These are phyloP conservation scores for Sminthurinus aureus DNA, from an alignment of 2,888 invertebrate species.

Conservation along the genomic window DNA sequence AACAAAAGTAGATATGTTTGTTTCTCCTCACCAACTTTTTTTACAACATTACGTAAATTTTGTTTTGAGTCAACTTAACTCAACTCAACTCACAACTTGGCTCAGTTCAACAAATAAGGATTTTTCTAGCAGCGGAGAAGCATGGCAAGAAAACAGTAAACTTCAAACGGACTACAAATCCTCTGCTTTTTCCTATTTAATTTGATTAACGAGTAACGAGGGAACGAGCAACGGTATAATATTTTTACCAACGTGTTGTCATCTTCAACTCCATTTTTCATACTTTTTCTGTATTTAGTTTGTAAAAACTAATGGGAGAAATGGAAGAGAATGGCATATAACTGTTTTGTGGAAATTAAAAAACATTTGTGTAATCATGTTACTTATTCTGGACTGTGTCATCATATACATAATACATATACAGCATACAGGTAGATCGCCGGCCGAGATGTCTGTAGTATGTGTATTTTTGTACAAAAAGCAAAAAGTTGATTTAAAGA, in stretches of 20 bases:
- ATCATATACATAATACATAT: no score
- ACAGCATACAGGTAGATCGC: no score
- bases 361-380: no score
- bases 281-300: background rate
- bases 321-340: no score
- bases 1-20: background rate
- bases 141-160: background rate
- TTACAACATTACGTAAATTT: slow-evolving; percentile 1
- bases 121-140: background rate
- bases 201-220: background rate
- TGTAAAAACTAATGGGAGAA: no score
- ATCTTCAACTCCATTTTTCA: background rate
- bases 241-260: background rate
- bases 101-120: background rate
- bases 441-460: no score
- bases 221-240: background rate
- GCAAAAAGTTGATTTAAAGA: no score
- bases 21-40: background rate
- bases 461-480: no score
- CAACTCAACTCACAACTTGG: background rate
- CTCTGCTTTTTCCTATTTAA: background rate
- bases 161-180: no score
- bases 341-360: no score
- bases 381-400: no score
- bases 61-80: background rate